Conservation (phyloP, 2,888 invertebrate species). For the Diarsia brunnea region DNA sequence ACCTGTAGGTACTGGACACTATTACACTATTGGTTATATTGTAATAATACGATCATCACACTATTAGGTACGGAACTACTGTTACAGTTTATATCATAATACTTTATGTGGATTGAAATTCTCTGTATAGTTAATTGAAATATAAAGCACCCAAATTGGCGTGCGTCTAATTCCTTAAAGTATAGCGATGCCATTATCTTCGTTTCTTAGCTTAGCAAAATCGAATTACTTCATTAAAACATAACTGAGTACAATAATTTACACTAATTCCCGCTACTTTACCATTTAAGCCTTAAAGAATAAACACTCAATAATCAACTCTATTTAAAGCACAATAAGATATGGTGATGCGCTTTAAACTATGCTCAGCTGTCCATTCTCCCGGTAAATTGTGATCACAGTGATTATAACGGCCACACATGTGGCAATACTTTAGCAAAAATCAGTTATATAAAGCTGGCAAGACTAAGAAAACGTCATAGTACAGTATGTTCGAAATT, state of each 20-base stretch:
- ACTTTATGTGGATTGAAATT: slow-evolving; percentile 6
- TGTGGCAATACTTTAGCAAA: slow-evolving; percentile 31
- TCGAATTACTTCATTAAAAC: slow-evolving; percentile 21
- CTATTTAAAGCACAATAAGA: slow-evolving; percentile 41
- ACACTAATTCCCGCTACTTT: slow-evolving; percentile 12
- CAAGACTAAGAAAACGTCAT: slow-evolving; percentile 34
- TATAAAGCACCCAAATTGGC: slow-evolving; percentile 34
- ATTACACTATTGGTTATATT: slow-evolving; percentile 37
- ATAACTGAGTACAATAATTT: slow-evolving; percentile 28
- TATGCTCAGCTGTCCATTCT: slow-evolving; percentile 32
- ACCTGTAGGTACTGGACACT: slow-evolving; percentile 5
- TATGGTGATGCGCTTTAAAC: slow-evolving; percentile 29
- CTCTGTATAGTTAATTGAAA: slow-evolving; percentile 1
- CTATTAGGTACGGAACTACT: slow-evolving; percentile 12
- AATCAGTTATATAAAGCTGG: slow-evolving; percentile 41
- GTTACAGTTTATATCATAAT: slow-evolving; percentile 10
- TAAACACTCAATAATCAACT: slow-evolving; percentile 44
- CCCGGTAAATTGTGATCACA: slow-evolving; percentile 42
- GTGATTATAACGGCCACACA: slow-evolving; percentile 17
- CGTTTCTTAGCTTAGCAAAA: slow-evolving; percentile 30
- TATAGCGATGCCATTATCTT: slow-evolving; percentile 17
- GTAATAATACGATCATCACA: slow-evolving; percentile 19
- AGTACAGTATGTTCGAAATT: slow-evolving; percentile 1
- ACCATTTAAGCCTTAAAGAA: slow-evolving; percentile 24
- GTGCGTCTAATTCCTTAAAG: slow-evolving; percentile 32